phyloP scores from a whole-genome alignment of 2,113 vertebrate genomes.

The Fukomys damarensis region DNA sequence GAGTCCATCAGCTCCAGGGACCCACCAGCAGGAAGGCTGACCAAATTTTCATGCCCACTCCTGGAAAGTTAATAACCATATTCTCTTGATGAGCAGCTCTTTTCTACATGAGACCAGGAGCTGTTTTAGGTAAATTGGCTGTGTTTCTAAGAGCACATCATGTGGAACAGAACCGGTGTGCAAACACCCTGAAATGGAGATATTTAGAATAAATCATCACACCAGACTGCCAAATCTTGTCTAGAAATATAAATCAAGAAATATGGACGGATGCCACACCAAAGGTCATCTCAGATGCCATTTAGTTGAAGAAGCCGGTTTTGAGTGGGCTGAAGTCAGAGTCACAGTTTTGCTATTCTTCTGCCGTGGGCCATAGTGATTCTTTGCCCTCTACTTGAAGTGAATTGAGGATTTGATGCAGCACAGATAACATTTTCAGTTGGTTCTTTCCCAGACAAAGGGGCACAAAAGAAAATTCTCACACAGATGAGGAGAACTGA shows the following conservation, averaged over 20 bases:
- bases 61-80: background rate
- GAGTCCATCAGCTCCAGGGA: slow-evolving; percentile 54
- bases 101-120: background rate
- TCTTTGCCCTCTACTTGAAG: background rate
- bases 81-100: background rate
- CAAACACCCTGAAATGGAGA: background rate
- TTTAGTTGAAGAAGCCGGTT: background rate
- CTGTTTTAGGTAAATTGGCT: background rate
- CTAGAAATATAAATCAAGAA: background rate
- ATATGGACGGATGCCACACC: background rate
- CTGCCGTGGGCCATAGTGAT: background rate
- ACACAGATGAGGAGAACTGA: background rate
- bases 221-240: background rate
- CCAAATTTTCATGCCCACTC: background rate
- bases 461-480: background rate
- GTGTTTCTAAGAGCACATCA: background rate
- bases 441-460: background rate
- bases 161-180: background rate
- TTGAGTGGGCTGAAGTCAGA: fast-evolving
- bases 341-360: background rate
- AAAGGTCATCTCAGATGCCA: background rate
- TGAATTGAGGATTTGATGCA: background rate
- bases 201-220: background rate
- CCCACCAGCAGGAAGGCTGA: slow-evolving; percentile 11
- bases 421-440: background rate